Evolutionary conservation across 2,113 vertebrate genomes (phyloP).

Genomic region (Lepus timidus): DNA sequence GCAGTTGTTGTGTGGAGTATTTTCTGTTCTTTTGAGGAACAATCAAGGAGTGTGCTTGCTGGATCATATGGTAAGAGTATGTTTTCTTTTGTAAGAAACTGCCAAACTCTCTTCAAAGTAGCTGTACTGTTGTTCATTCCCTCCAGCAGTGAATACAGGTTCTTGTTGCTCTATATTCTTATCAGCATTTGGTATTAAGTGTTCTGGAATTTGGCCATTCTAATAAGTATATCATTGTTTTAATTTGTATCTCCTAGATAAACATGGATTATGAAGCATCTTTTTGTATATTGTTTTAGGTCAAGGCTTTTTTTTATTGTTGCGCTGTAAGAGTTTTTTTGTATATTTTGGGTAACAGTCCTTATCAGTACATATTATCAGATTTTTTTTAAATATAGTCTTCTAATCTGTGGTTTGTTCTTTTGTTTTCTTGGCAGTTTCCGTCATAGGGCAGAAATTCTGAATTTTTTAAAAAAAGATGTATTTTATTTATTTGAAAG

Average conservation of each 20-base stretch:
- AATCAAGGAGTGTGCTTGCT: not conserved
- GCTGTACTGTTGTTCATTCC: not conserved
- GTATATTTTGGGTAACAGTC: not conserved
- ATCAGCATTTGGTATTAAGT: not conserved
- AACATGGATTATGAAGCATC: not conserved
- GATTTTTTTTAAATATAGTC: not conserved
- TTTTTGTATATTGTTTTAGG: not conserved
- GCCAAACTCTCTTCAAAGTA: not conserved
- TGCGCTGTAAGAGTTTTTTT: not conserved
- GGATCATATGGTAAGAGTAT: not conserved
- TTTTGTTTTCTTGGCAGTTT: not conserved
- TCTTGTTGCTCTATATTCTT: not conserved
- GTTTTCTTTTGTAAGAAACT: constrained; percentile 3
- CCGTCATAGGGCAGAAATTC: not conserved
- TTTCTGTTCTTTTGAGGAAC: not conserved
- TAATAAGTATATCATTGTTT: not conserved
- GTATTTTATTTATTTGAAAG: too few relatives aligned
- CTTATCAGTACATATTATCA: not conserved
- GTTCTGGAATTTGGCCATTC: not conserved
- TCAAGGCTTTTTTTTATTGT: not conserved
- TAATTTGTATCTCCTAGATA: not conserved
- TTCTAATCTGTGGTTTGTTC: not conserved
- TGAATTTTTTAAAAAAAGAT: not conserved
- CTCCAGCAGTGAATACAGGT: not conserved
- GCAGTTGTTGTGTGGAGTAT: not conserved